Percentiles rank a stretch among this genome's conserved stretches.
phyloP scores from a whole-genome alignment of 2,888 invertebrate species.

The Cheilosia urbana region DNA sequence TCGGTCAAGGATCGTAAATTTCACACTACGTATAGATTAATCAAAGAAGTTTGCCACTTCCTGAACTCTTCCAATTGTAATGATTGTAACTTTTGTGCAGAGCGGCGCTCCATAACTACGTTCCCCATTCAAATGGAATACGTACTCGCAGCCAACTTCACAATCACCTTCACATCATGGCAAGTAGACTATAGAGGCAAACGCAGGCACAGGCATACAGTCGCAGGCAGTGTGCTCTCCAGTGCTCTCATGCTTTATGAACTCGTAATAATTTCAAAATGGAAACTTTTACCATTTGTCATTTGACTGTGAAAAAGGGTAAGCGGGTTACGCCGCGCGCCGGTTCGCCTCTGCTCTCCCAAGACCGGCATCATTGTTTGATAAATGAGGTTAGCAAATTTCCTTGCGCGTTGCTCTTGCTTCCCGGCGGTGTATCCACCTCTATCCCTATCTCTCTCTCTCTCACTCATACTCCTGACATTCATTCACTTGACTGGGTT shows the following conservation, averaged over 20 bases:
- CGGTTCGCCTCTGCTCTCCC: constrained; percentile 22
- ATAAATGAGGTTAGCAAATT: constrained; percentile 75
- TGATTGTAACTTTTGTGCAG: constrained; percentile 57
- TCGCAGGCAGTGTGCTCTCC: not conserved
- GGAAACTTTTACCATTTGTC: constrained; percentile 74
- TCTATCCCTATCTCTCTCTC: not conserved
- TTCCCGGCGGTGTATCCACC: constrained; percentile 7
- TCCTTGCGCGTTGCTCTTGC: constrained; percentile 47
- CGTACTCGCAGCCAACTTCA: constrained; percentile 18
- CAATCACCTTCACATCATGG: constrained; percentile 30
- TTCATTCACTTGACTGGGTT: constrained; percentile 69
- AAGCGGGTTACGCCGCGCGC: constrained; percentile 42
- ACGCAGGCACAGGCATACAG: no score
- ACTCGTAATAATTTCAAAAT: constrained; percentile 74
- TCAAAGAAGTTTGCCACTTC: constrained; percentile 57
- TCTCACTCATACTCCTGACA: constrained; percentile 3
- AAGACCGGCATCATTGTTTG: constrained; percentile 59
- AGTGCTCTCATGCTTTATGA: constrained; percentile 57
- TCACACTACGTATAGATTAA: constrained; percentile 65
- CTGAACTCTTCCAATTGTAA: constrained; percentile 62
- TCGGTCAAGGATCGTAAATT: constrained; percentile 70
- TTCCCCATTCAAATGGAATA: constrained; percentile 53
- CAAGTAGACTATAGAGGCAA: not conserved
- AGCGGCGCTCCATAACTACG: constrained; percentile 34
- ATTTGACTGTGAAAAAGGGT: constrained; percentile 53